Percentiles rank a stretch among this genome's conserved stretches.
These are phyloP conservation scores for Keiferia lycopersicella DNA, from an alignment of 2,888 invertebrate species.

Conservation along the genomic window DNA sequence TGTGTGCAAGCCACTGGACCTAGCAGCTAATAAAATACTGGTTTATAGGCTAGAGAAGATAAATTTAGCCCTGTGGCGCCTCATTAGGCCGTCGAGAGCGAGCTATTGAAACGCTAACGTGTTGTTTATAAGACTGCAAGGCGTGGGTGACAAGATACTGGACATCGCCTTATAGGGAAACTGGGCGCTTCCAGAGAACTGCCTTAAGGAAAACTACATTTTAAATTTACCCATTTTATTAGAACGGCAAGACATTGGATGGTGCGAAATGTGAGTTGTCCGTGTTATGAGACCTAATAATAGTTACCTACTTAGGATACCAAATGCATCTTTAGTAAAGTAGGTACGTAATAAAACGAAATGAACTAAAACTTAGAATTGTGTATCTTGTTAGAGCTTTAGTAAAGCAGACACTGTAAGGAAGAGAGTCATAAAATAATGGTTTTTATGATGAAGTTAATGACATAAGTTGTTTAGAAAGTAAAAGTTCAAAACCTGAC, in stretches of 20 bases:
- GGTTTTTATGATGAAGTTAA: not conserved
- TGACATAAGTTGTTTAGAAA: not conserved
- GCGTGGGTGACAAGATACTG: constrained; percentile 45
- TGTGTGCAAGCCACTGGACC: not conserved
- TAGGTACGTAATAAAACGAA: not conserved
- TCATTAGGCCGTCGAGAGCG: constrained; percentile 51
- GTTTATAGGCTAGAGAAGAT: constrained; percentile 34
- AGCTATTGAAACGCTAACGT: constrained; percentile 52
- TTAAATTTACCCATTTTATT: constrained; percentile 7
- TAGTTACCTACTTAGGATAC: too few relatives aligned
- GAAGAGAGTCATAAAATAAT: not conserved
- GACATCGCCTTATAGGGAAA: constrained; percentile 74
- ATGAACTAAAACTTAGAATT: not conserved
- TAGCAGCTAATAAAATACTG: constrained; percentile 26
- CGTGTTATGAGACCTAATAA: not conserved
- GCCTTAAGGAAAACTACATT: constrained; percentile 52
- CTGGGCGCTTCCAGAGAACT: constrained; percentile 47
- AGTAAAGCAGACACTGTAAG: not conserved
- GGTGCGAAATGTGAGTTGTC: not conserved
- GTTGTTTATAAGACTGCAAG: constrained; percentile 48
- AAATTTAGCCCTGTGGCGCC: constrained; percentile 53
- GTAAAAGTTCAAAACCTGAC: not conserved
- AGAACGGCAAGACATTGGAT: not conserved
- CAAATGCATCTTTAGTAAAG: not conserved
- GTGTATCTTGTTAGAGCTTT: not conserved